Evolutionary conservation across 2,113 vertebrate species (phyloP), one percentile per base, ranked within the genome.

Genomic region (Crypturellus undulatus): DNA sequence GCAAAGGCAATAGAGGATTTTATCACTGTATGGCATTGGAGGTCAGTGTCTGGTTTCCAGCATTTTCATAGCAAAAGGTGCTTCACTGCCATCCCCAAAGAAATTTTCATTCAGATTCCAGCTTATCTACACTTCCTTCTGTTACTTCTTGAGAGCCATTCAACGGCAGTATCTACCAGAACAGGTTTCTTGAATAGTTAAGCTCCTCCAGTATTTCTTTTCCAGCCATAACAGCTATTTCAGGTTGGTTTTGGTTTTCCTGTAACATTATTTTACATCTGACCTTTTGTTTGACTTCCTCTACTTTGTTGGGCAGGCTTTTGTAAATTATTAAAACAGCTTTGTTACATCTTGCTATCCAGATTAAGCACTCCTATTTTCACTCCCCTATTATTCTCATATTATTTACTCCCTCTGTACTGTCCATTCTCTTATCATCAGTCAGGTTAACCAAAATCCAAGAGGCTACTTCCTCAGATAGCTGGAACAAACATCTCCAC

Each of bases 241-340:
- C 38, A 79, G 83, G 95, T 89, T 84, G 69, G 52, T 86, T 96
- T 89, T 81, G 69, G 58, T 84, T 79, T 89, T 93, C 56, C 87
- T 60, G 78, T 59, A 73, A 91, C 5, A 32, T 79, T 92, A 71
- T 63, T 95, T 78, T 88, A 93, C 83, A 93, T 95, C 76, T 86
- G 88, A 95, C 40, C 90, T 64, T 95, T 78, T 90, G 40, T 96
- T 80, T 95, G 77, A 95, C 89, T 89, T 94, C 69, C 89, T 92
- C 56, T 0, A 13, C 83, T 96, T 94, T 89, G 89, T 92, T 94
- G 86, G 84, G 22, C 40, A 75, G 65, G 30, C 52, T 79, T 25
- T 58, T 65, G 81, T 89, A 73, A 92, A 95, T 90, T 86, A 94
- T 10, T 94, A 80, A 87, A 58, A 38, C 22, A 71, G 34, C 69